A percentile compares a stretch with the other conserved stretches of the same genome.
Conservation (phyloP, 1,140 invertebrate species). For the Drosophila pallidifrons region DNA sequence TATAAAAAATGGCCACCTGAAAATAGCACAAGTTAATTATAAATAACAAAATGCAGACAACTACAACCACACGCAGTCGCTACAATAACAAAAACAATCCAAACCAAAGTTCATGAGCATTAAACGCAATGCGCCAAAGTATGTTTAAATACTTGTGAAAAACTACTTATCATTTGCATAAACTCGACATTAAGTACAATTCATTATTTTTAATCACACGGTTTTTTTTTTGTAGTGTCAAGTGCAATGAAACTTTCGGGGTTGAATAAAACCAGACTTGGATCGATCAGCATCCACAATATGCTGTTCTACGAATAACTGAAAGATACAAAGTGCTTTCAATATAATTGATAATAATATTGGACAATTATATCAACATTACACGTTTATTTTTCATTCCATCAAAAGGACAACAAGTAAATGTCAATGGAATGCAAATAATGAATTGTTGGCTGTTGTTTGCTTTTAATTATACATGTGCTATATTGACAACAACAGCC, state of each 20-base stretch:
- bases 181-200: background rate
- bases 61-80: background rate
- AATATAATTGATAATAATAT: background rate
- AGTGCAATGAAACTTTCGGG: background rate
- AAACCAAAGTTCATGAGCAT: constrained; percentile 10
- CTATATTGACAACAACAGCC: background rate
- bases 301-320: background rate
- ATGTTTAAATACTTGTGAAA: background rate
- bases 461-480: constrained; percentile 1
- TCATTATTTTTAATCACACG: background rate
- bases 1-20: constrained; percentile 38
- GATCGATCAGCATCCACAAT: too few relatives aligned
- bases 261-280: background rate
- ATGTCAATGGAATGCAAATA: background rate
- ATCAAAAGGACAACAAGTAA: background rate
- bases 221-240: too few relatives aligned
- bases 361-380: background rate
- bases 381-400: background rate
- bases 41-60: constrained; percentile 60
- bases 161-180: constrained; percentile 1
- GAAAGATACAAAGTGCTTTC: background rate
- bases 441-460: background rate
- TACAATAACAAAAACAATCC: constrained; percentile 14
- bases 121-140: constrained; percentile 5
- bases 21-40: constrained; percentile 72